Evolutionary conservation across 2,797 vertebrate species (phyloP), one percentile per base, ranked within the genome.

Genomic region (Pangasius mekongensis): DNA sequence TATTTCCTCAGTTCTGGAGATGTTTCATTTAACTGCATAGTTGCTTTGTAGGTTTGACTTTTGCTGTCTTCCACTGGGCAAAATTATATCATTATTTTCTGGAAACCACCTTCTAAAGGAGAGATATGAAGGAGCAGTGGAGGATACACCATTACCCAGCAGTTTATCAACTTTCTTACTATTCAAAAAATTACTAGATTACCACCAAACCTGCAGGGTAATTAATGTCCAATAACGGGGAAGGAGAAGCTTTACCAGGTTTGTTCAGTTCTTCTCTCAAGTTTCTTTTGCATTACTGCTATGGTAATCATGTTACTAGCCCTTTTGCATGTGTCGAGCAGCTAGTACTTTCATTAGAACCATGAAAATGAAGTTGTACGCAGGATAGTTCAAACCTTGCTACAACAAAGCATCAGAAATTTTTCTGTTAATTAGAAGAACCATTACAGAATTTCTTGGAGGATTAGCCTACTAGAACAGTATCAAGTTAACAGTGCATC

Each of bases 1-100:
- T 93, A 90, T n/a, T 84, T 80, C 93, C 92, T 94, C 91, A 94
- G 92, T 94, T 91, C 85, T 64, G 89, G 93, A 95, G 94, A 94
- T 95, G 96, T 96, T 96, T 95, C 94, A 95, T 95, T 94, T 95
- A 89, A 92, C 88, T 85, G 86, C 87, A 86, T 91, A 86, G 91
- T 91, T 94, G 95, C 95, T 93, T 92, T 93, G 92, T 93, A 93
- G 94, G 92, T 92, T 93, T 93, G 76, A 66, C 43, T 64, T 27
- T 90, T 90, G 86, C 89, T 90, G 93, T 71, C 43, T 52, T 74
- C 16, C 20, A 43, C 88, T 91, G 82, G 76, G 47, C 76, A 88
- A 49, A 33, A 69, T 64, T 69, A 2, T 24, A 39, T 39, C 36
- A 43, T 22, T 73, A 87, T 93, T 90, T 71, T 80, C 74, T 91